Evolutionary conservation across 2,888 invertebrate genomes (phyloP).

Genomic region (Apotomis betuletana): DNA sequence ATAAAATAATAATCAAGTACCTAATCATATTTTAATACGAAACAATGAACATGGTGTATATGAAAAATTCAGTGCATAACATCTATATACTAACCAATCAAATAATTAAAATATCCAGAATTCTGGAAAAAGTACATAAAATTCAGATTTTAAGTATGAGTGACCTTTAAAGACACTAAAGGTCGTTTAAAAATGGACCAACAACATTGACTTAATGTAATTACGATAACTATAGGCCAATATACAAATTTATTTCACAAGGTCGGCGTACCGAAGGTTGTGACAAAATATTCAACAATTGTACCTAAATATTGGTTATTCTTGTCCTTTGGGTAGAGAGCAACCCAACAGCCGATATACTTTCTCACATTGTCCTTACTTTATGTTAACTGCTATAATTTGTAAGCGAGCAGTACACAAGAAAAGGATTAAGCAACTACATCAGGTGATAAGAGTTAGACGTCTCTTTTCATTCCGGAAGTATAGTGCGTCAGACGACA

Average conservation of each 20-base stretch:
- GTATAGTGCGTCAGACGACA: too few relatives aligned
- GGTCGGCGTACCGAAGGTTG: constrained; percentile 48
- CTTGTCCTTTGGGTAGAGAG: constrained; percentile 46
- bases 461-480: too few relatives aligned
- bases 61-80: constrained; percentile 46
- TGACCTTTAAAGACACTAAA: constrained; percentile 33
- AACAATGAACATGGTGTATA: constrained; percentile 47
- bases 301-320: constrained; percentile 57
- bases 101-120: constrained; percentile 35
- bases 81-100: constrained; percentile 43
- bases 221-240: constrained; percentile 48
- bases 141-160: constrained; percentile 17
- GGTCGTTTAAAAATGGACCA: constrained; percentile 39
- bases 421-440: too few relatives aligned
- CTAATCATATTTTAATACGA: constrained; percentile 29
- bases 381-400: too few relatives aligned
- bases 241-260: constrained; percentile 41
- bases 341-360: background rate
- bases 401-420: too few relatives aligned
- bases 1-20: constrained; percentile 27
- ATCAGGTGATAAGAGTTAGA: too few relatives aligned
- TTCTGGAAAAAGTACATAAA: constrained; percentile 36
- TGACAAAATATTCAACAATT: constrained; percentile 57
- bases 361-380: too few relatives aligned
- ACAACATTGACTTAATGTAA: constrained; percentile 40